These are phyloP conservation scores for Embidobia sp. DNA, from an alignment of 2,888 invertebrate genomes.

Conservation along the genomic window DNA sequence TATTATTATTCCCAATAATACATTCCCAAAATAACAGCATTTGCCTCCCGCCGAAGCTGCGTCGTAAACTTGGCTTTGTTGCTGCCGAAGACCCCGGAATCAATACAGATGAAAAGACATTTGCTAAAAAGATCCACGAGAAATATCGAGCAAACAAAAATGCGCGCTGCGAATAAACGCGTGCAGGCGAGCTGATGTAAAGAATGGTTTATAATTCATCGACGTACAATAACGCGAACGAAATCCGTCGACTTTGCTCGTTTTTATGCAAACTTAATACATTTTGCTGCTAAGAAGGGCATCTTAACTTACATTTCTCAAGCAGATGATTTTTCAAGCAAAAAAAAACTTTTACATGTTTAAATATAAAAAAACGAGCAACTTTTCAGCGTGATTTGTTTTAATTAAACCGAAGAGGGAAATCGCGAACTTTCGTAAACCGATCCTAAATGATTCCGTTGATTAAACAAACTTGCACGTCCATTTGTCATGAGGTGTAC, in stretches of 20 bases:
- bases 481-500: slow-evolving; percentile 17
- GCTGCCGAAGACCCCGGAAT: neutral
- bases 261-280: too few species aligned
- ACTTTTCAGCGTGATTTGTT: too few species aligned
- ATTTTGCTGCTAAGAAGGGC: too few species aligned
- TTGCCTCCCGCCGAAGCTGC: neutral
- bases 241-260: too few species aligned
- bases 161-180: slow-evolving; percentile 21
- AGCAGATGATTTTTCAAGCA: too few species aligned
- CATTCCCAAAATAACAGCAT: too few species aligned
- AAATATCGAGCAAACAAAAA: slow-evolving; percentile 13
- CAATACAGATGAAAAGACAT: slow-evolving; percentile 20
- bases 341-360: too few species aligned
- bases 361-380: too few species aligned
- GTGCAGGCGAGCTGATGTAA: neutral
- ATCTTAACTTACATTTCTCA: too few species aligned
- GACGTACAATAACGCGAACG: too few species aligned
- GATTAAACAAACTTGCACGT: slow-evolving; percentile 28
- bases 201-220: slow-evolving; percentile 22
- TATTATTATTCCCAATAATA: neutral
- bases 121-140: slow-evolving; percentile 9
- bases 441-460: slow-evolving; percentile 13
- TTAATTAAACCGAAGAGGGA: too few species aligned
- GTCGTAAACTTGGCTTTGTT: neutral
- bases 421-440: slow-evolving; percentile 14